Percentiles rank a stretch among this genome's conserved stretches.
These are phyloP conservation scores for Xerus rutilus DNA, from an alignment of 2,797 vertebrate genomes.

Conservation along the genomic window DNA sequence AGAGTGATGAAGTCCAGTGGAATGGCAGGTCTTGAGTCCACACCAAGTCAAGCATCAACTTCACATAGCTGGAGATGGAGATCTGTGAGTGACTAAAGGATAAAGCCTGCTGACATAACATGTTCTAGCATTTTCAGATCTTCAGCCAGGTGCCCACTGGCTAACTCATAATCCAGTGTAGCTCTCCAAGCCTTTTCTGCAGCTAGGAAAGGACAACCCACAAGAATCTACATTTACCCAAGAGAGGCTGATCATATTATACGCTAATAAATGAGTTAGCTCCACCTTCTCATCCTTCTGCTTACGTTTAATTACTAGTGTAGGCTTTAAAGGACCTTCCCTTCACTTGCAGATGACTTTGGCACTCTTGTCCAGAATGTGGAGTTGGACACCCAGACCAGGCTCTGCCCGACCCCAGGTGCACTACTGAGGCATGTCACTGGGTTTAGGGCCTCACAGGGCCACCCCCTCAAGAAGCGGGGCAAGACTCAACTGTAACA, in stretches of 20 bases:
- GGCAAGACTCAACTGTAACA: neutral
- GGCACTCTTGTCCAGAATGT: conserved; percentile 7
- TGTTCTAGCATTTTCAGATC: conserved; percentile 17
- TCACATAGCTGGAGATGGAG: neutral
- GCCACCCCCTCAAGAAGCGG: neutral
- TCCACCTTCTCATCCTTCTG: conserved; percentile 3
- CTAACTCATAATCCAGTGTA: conserved; percentile 26
- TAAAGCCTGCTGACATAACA: neutral
- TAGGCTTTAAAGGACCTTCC: conserved; percentile 47
- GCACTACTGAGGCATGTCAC: neutral
- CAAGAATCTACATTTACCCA: neutral
- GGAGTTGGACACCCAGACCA: neutral
- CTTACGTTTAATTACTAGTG: conserved; percentile 20
- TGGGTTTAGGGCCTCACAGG: neutral
- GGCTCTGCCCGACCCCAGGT: neutral
- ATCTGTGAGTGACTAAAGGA: conserved; percentile 17
- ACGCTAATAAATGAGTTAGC: conserved; percentile 48
- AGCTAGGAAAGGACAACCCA: conserved; percentile 47
- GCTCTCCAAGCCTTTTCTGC: conserved; percentile 22
- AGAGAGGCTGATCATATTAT: neutral
- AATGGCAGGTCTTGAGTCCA: neutral
- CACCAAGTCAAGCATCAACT: neutral
- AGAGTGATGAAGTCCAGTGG: neutral
- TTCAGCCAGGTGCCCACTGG: conserved; percentile 16
- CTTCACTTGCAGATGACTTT: conserved; percentile 33